Evolutionary conservation across 2,113 vertebrate genomes (phyloP), one percentile per base, ranked within the genome.

Genomic region (Apteryx mantelli): DNA sequence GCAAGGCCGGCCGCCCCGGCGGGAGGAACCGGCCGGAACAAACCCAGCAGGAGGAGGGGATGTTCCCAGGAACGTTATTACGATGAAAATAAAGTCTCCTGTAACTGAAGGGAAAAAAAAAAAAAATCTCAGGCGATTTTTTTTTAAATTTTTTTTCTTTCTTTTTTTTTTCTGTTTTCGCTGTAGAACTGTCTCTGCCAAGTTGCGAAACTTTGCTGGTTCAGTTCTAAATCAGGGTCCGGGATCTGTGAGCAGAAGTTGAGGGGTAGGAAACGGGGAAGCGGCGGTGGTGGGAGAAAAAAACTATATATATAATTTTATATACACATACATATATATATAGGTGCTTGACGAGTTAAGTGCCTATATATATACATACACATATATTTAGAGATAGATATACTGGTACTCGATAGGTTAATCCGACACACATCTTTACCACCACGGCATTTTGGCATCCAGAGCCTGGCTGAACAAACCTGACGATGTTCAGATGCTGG

Each of bases 71-170:
- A 95, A 86, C 34, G 21, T 77, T 53, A 48, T 24, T 56, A 77
- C 55, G 76, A 95, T 88, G 93, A 94, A 96, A 96, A 79, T 4
- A 91, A 97, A 95, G 84, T 95, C 96, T 96, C 95, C 92, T 95
- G 93, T 85, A 95, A 96, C 92, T 64, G 55, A 94, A 92, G 65
- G 91, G 82, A 24, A 60, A 56, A 38, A 46, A 83, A 74, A 69
- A 60, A 85, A 68, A 88, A 87, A 77, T 53, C 66, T 88, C 71
- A 28, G 50, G 84, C 0, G 10, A 84, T 92, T 89, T 82, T 74
- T 83, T 66, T 78, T 44, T 21, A 38, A 38, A 79, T 74, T 83
- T 66, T 78, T 44, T 26, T 38, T 38, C 36, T 38, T 38, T 38
- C 36, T 38, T 38, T 38, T 38, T 38, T 38, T 13, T 25, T 65